Base-by-base conservation (phyloP, 2,888 invertebrate species). In the Glaucopsyche alexis region DNA sequence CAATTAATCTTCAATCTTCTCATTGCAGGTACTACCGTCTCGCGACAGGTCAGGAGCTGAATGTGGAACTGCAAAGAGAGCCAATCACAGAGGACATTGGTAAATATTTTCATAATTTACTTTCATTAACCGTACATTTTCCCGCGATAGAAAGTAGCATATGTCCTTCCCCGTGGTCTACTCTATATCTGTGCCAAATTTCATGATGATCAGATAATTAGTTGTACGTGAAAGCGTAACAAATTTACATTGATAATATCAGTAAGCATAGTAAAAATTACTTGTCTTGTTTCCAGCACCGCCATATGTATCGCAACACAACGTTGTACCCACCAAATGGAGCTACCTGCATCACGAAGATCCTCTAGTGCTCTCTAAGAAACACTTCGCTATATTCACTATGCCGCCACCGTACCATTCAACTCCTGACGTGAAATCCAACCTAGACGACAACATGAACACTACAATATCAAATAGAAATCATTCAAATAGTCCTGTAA, bases 291-390 rank as follows among this genome's bases (percentile, higher is more conserved):
- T 93, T 90, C 71, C 94, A 94, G 96, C 97, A 73, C 97, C 97
- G 29, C 95, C 96, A 3, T 98, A 97, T 88, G 93, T 97, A 77
- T 95, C 96, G 7, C 96, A 96, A 83, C 98, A 98, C 87, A 95
- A 95, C 79, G 97, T 98, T 52, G 93, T 96, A 40, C 96, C 96
- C 13, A 94, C 96, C 64, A 94, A 95, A 80, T 98, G 98, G 98
- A 97, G 96, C 84, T 98, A 97, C 83, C 82, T 95, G 71, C 84
- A 91, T 77, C 86, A 80, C 78, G 89, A 90, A 38, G 89, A 91
- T 73, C 85, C 93, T 13, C 88, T 88, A 74, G 88, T 93, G 60
- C 86, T 94, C 65, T 87, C 93, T n/a, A 94, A 93, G 76, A 94
- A 94, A 74, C 94, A 95, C 79, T 94, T 90, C 79, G 94, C 95